These are phyloP conservation scores for Dolichomitus sp. DNA, from an alignment of 2,888 invertebrate species.

Conservation along the genomic window DNA sequence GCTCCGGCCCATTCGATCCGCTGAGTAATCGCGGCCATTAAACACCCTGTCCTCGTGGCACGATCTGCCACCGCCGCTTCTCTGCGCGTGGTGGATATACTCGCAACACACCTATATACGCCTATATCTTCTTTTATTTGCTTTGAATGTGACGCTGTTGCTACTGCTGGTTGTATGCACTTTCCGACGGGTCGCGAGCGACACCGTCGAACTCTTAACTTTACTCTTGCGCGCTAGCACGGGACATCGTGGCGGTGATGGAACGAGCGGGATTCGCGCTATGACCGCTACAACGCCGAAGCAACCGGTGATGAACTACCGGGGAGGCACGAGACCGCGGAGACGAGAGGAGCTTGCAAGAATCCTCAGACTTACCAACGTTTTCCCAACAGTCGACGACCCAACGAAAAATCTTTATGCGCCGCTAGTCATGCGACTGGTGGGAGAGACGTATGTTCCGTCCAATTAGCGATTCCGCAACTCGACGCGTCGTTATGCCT, in stretches of 20 bases:
- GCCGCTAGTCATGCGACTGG: neutral
- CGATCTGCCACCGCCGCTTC: slow-evolving; percentile 63
- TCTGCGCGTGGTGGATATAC: slow-evolving; percentile 29
- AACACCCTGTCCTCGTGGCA: slow-evolving; percentile 82
- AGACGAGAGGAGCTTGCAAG: slow-evolving; percentile 21
- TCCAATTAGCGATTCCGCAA: slow-evolving; percentile 74
- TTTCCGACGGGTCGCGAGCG: slow-evolving; percentile 30
- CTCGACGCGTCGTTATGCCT: slow-evolving; percentile 39
- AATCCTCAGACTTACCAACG: slow-evolving; percentile 22
- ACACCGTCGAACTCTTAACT: slow-evolving; percentile 55
- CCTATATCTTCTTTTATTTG: slow-evolving; percentile 13
- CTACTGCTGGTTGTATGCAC: slow-evolving; percentile 27
- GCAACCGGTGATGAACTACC: slow-evolving; percentile 78
- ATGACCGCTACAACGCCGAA: slow-evolving; percentile 81
- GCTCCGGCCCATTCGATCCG: slow-evolving; percentile 84
- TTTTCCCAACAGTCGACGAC: slow-evolving; percentile 7
- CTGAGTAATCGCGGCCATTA: slow-evolving; percentile 85
- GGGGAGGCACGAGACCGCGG: slow-evolving; percentile 42
- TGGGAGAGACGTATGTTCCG: slow-evolving; percentile 50
- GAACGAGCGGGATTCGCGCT: slow-evolving; percentile 79
- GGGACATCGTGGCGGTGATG: slow-evolving; percentile 77
- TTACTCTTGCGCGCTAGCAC: neutral
- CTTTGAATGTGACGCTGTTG: slow-evolving; percentile 1
- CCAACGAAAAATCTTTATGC: slow-evolving; percentile 13
- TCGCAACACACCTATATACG: slow-evolving; percentile 19